Evolutionary conservation across 2,888 invertebrate genomes (phyloP).

Genomic region (Andrena minutula): DNA sequence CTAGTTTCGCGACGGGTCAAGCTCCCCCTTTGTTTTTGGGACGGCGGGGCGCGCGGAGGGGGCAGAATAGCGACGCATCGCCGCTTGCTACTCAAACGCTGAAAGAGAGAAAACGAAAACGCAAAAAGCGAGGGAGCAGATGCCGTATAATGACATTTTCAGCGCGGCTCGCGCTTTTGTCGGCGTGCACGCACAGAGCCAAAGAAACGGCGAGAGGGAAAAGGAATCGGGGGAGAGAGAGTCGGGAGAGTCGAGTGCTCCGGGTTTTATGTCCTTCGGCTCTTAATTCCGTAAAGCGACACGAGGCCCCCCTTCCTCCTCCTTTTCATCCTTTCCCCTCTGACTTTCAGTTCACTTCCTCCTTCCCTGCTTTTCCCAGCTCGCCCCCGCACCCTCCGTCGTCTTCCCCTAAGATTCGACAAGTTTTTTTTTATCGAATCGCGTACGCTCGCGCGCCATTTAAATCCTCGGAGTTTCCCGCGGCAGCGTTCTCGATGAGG

Average conservation of each 20-base stretch:
- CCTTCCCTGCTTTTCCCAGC: conserved; percentile 22
- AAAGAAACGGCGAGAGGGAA: conserved; percentile 31
- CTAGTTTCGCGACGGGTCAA: conserved; percentile 1
- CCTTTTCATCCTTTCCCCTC: conserved; percentile 54
- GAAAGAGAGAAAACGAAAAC: conserved; percentile 31
- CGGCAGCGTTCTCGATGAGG: conserved; percentile 42
- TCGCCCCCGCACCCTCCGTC: background rate
- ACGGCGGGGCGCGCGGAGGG: background rate
- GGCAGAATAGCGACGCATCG: background rate
- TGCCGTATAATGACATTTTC: conserved; percentile 68
- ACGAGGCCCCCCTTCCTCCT: conserved; percentile 35
- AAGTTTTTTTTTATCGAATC: conserved; percentile 23
- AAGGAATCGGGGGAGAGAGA: conserved; percentile 14
- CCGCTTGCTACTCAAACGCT: background rate
- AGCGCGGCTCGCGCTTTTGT: conserved; percentile 63
- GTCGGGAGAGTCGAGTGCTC: conserved; percentile 59
- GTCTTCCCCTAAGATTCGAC: background rate
- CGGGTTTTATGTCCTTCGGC: conserved; percentile 71
- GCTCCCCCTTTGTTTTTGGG: no score
- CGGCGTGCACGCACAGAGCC: conserved; percentile 36
- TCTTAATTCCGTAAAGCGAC: conserved; percentile 76
- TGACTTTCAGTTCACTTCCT: conserved; percentile 52
- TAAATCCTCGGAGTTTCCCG: conserved; percentile 49
- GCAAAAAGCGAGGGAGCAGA: conserved; percentile 32
- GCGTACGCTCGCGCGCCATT: conserved; percentile 1